phyloP scores from a whole-genome alignment of 2,113 vertebrate genomes.

The Crotalus helleri region DNA sequence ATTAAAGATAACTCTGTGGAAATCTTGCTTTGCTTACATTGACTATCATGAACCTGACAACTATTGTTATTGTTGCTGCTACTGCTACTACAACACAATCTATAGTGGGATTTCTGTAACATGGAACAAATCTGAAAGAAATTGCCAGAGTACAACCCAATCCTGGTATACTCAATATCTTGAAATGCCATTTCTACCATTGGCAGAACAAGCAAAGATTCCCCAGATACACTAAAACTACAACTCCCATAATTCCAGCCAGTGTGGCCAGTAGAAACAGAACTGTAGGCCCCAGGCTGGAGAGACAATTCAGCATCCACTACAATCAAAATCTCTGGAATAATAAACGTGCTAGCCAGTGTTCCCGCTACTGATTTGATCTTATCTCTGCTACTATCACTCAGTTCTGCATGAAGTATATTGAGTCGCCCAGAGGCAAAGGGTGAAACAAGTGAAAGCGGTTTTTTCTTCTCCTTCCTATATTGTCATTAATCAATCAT shows the following conservation, averaged over 20 bases:
- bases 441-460: background rate
- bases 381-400: background rate
- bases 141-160: background rate
- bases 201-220: background rate
- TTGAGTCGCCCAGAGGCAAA: background rate
- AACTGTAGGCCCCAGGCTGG: background rate
- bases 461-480: background rate
- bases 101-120: background rate
- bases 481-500: background rate
- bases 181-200: too few relatives aligned
- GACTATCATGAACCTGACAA: background rate
- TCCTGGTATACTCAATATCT: background rate
- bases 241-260: background rate
- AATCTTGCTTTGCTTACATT: background rate
- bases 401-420: background rate
- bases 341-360: background rate
- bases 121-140: background rate
- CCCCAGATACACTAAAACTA: background rate
- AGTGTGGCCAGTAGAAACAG: background rate
- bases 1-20: background rate
- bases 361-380: background rate
- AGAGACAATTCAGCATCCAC: background rate
- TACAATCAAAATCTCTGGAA: background rate
- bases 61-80: background rate
- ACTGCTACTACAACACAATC: background rate